Percentiles rank a stretch among this genome's conserved stretches.
These are phyloP conservation scores for Enteromius trimaculatus DNA, from an alignment of 2,797 vertebrate species.

Conservation along the genomic window DNA sequence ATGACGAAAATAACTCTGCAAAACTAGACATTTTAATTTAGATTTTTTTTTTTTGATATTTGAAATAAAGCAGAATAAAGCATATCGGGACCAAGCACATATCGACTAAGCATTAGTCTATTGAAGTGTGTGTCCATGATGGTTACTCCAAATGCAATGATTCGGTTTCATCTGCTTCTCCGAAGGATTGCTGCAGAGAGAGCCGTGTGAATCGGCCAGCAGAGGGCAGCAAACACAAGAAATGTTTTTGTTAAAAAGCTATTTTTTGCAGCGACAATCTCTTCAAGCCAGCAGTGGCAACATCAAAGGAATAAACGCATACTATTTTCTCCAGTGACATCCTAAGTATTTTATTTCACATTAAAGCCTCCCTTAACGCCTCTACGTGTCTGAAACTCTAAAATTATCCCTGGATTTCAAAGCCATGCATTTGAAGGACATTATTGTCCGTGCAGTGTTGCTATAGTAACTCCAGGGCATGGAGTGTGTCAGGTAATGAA, in stretches of 20 bases:
- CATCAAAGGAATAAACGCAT: constrained; percentile 51
- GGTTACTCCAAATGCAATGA: background rate
- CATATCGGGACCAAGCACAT: background rate
- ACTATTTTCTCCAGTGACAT: constrained; percentile 45
- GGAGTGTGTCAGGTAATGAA: constrained; percentile 13
- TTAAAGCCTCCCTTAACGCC: constrained; percentile 30
- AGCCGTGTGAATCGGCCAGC: constrained; percentile 33
- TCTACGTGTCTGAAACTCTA: constrained; percentile 23
- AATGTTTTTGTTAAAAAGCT: constrained; percentile 22
- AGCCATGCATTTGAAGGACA: constrained; percentile 37
- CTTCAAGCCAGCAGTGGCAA: constrained; percentile 41
- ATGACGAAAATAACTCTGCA: background rate
- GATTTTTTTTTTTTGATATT: background rate
- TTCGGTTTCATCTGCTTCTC: background rate
- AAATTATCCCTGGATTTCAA: constrained; percentile 53
- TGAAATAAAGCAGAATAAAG: background rate
- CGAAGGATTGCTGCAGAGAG: background rate
- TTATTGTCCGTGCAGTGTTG: constrained; percentile 51
- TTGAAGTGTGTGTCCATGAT: background rate
- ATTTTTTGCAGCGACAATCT: constrained; percentile 1
- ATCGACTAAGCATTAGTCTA: background rate
- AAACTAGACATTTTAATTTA: background rate
- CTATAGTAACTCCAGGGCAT: constrained; percentile 54
- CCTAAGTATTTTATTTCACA: constrained; percentile 58
- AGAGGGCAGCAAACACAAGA: constrained; percentile 64